Conservation (phyloP, 2,113 vertebrate genomes). For the Numida meleagris region DNA sequence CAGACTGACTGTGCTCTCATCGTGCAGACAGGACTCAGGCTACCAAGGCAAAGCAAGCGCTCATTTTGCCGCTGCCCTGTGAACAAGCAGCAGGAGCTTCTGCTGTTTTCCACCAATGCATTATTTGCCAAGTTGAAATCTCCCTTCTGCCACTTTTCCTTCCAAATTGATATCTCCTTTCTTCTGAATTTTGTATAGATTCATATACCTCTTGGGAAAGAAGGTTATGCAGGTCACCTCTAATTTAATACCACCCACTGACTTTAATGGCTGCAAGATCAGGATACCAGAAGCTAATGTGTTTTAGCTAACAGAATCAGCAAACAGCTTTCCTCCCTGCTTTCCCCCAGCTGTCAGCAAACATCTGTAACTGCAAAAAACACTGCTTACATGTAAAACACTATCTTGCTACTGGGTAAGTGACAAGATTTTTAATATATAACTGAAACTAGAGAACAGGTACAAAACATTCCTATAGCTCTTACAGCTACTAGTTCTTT, state of each 20-base stretch:
- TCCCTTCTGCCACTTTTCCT: not conserved
- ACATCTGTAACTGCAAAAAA: conserved; percentile 1
- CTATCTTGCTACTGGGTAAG: conserved; percentile 22
- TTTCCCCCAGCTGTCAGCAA: not conserved
- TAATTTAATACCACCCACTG: not conserved
- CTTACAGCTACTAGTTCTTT: not conserved
- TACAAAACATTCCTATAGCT: not conserved
- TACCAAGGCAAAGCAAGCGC: not conserved
- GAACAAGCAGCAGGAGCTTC: not conserved
- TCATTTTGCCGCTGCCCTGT: not conserved
- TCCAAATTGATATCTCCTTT: not conserved
- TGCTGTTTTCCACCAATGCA: not conserved
- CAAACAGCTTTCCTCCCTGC: not conserved
- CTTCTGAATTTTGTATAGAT: not conserved
- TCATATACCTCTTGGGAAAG: not conserved
- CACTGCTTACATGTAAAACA: conserved; percentile 31
- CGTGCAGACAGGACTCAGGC: not conserved
- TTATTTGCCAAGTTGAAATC: not conserved
- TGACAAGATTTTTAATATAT: conserved; percentile 7
- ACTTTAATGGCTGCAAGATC: not conserved
- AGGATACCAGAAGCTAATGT: not conserved
- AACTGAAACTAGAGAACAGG: conserved; percentile 48
- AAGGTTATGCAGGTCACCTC: not conserved
- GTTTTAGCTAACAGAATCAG: not conserved
- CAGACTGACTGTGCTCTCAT: not conserved